Evolutionary conservation across 2,797 vertebrate species (phyloP), one percentile per base, ranked within the genome.

Genomic region (Micromesistius poutassou): DNA sequence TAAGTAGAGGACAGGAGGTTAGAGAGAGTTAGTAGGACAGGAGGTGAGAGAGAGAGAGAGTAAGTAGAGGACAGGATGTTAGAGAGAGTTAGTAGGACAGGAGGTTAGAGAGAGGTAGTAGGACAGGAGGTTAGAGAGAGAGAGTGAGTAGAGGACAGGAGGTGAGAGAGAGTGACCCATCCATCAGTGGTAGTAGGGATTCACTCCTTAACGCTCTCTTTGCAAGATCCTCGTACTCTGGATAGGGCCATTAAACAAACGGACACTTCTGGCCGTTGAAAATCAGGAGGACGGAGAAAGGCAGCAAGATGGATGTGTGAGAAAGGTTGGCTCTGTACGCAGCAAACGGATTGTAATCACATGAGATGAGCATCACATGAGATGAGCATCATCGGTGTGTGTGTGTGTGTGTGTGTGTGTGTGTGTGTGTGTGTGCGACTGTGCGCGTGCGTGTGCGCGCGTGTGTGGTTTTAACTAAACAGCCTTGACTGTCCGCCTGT

Each of bases 381-480:
- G 22, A 62, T 62, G 55, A n/a, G 55, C n/a, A n/a, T n/a, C n/a
- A n/a, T n/a, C n/a, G n/a, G n/a, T n/a, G n/a, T 50, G 46, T 22
- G 46, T 55, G 50, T n/a, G 50, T n/a, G 14, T 6, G 22, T n/a
- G 22, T 22, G 19, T n/a, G 50, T 22, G 50, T 55, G 50, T n/a
- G 50, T 62, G 50, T 62, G 55, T 66, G 55, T 62, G 19, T 62
- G 50, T 6, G 6, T 62, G 55, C n/a, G n/a, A 9, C 22, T 62
- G 55, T 74, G n/a, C 30, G 36, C 46, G 38, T 50, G 25, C 55
- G 30, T 62, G n/a, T n/a, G n/a, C n/a, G n/a, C n/a, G n/a, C 33
- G 5, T 46, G 71, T 42, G 1, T 68, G 75, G 79, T 71, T 30
- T 55, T 79, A 74, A 71, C 50, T 66, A 66, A 83, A 81, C 80